Evolutionary conservation across 2,888 invertebrate species (phyloP).

Genomic region (Auanema sp.): DNA sequence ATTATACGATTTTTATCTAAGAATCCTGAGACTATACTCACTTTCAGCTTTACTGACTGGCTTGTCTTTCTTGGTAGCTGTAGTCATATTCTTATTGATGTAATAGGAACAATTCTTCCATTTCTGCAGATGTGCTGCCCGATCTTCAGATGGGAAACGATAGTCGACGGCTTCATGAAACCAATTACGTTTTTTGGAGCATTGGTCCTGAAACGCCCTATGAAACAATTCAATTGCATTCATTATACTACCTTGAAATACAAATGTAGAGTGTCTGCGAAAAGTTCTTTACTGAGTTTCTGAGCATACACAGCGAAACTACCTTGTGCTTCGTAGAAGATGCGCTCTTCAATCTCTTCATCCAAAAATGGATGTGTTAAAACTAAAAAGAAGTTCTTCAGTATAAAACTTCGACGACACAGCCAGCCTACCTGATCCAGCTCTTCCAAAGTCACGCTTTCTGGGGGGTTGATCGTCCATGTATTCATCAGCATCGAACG

Average conservation of each 20-base stretch:
- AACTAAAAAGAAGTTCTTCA: constrained; percentile 12
- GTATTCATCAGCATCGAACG: not conserved
- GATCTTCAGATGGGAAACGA: constrained; percentile 46
- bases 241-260: constrained; percentile 40
- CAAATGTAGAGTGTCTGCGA: constrained; percentile 38
- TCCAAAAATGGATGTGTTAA: constrained; percentile 40
- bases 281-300: constrained; percentile 38
- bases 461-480: not conserved
- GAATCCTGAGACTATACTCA: not conserved
- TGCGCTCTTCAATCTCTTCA: constrained; percentile 35
- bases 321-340: constrained; percentile 26
- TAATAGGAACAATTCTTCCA: constrained; percentile 52
- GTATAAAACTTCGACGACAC: too few relatives aligned
- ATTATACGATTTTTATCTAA: constrained; percentile 4
- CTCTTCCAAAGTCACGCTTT: not conserved
- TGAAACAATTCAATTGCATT: not conserved
- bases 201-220: constrained; percentile 38
- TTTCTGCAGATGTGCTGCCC: constrained; percentile 36
- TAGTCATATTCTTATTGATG: constrained; percentile 44
- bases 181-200: constrained; percentile 44
- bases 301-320: constrained; percentile 43
- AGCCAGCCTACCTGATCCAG: not conserved
- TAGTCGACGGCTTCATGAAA: constrained; percentile 49
- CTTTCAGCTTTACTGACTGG: not conserved
- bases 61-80: constrained; percentile 26